phyloP scores from a whole-genome alignment of 2,888 invertebrate genomes.

The Gisinianus flammeolus region DNA sequence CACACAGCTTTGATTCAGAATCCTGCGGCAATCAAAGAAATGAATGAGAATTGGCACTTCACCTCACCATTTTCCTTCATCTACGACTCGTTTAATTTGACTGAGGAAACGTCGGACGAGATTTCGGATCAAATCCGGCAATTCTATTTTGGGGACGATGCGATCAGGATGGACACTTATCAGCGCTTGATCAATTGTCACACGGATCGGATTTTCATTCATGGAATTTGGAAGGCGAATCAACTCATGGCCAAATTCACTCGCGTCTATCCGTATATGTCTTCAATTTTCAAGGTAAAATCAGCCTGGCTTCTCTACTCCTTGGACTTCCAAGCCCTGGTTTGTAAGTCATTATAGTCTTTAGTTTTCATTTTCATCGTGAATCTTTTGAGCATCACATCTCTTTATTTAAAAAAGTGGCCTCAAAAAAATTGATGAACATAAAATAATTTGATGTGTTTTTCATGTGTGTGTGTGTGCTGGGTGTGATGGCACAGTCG shows the following conservation, averaged over 20 bases:
- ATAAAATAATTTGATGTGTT: too few species aligned
- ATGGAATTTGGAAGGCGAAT: neutral
- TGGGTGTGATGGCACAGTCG: too few species aligned
- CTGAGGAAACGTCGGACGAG: constrained; percentile 34
- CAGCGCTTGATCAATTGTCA: neutral
- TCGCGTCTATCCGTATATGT: neutral
- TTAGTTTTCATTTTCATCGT: too few species aligned
- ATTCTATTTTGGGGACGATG: constrained; percentile 39
- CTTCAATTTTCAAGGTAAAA: neutral
- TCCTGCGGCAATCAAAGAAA: neutral
- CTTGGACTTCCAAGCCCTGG: too few species aligned
- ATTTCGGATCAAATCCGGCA: constrained; percentile 36
- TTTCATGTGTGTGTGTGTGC: too few species aligned
- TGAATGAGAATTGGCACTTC: neutral
- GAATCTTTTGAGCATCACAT: too few species aligned
- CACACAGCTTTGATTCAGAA: neutral
- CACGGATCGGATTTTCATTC: neutral
- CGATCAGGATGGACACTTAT: constrained; percentile 24
- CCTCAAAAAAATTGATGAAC: too few species aligned
- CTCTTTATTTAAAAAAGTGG: too few species aligned
- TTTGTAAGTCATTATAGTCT: too few species aligned
- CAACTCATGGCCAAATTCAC: neutral
- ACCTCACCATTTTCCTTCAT: neutral
- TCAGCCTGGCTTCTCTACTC: neutral
- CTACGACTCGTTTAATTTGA: constrained; percentile 21